Conservation (phyloP, 1,140 invertebrate species). For the Lucilia cuprina region DNA sequence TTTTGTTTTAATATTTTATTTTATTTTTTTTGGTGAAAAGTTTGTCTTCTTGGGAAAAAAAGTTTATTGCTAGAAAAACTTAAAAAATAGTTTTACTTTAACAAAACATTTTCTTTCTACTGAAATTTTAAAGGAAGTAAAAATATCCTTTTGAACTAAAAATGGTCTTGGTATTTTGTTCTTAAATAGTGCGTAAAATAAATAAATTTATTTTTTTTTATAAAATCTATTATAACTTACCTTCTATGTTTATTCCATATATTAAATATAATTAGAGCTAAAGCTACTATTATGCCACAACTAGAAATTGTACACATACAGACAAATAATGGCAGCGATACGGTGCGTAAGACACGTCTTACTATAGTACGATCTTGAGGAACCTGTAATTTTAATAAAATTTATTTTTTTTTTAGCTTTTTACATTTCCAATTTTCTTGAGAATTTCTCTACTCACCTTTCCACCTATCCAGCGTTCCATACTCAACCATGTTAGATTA, state of each 20-base stretch:
- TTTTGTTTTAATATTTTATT: not conserved
- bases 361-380: slow-evolving; percentile 93
- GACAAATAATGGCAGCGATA: slow-evolving; percentile 87
- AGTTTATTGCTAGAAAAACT: not conserved
- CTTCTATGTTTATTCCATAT: slow-evolving; percentile 87
- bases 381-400: slow-evolving; percentile 65
- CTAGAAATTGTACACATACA: slow-evolving; percentile 89
- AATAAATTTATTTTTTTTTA: not conserved
- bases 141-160: not conserved
- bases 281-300: slow-evolving; percentile 83
- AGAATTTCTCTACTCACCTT: slow-evolving; percentile 48
- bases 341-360: slow-evolving; percentile 79
- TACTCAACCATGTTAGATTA: slow-evolving; percentile 91
- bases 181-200: not conserved
- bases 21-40: not conserved
- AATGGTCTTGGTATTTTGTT: not conserved
- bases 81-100: not conserved
- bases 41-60: not conserved
- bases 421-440: not conserved
- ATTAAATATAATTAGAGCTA: slow-evolving; percentile 88
- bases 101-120: not conserved
- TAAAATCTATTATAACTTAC: slow-evolving; percentile 64
- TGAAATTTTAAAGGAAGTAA: not conserved
- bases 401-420: no score
- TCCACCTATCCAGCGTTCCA: slow-evolving; percentile 87